phyloP scores from a whole-genome alignment of 2,888 invertebrate species.

The Thysanoteuthis rhombus region DNA sequence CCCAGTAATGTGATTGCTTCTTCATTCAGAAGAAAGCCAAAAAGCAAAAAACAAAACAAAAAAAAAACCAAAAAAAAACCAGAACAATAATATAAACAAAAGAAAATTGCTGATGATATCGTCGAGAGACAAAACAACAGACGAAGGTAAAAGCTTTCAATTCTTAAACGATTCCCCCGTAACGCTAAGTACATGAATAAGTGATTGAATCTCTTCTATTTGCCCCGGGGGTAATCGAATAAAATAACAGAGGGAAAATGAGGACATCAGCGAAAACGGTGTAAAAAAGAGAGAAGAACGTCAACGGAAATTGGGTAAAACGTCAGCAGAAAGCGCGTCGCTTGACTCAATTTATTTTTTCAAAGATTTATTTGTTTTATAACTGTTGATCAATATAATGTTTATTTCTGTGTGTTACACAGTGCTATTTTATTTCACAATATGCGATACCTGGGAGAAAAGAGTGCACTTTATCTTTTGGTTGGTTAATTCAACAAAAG shows the following conservation, averaged over 20 bases:
- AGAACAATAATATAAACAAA: background rate
- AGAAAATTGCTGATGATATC: background rate
- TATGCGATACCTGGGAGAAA: too few relatives aligned
- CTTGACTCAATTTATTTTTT: background rate
- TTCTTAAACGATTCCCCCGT: background rate
- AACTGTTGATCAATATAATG: too few relatives aligned
- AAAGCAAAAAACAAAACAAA: background rate
- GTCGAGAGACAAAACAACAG: background rate
- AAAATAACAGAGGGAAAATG: background rate
- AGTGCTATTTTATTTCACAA: too few relatives aligned
- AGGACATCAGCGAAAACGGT: background rate
- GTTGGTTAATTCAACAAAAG: too few relatives aligned
- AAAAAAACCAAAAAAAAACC: background rate
- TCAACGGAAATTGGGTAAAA: background rate
- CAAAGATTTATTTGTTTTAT: too few relatives aligned
- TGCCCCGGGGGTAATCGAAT: background rate
- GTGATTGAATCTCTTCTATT: background rate
- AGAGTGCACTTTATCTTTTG: too few relatives aligned
- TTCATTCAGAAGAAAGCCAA: background rate
- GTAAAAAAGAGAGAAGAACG: background rate
- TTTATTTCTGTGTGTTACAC: too few relatives aligned
- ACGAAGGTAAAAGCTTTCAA: background rate
- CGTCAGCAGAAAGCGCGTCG: background rate
- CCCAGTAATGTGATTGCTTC: background rate
- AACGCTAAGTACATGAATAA: background rate